A percentile compares a stretch with the other conserved stretches of the same genome.
Conservation (phyloP, 1,140 invertebrate species). For the Megathymus violae region DNA sequence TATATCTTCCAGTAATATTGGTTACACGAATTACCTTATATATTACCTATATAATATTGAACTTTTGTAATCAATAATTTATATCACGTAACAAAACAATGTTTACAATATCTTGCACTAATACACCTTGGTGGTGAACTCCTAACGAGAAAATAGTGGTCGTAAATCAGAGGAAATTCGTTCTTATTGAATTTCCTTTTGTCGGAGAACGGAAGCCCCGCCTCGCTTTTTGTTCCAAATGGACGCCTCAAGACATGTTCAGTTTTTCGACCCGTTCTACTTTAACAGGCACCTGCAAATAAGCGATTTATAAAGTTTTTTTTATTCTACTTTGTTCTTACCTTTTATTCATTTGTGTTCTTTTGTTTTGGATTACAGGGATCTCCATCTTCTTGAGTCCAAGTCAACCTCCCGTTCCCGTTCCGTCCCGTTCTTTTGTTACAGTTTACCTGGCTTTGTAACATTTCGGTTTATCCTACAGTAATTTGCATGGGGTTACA, state of each 20-base stretch:
- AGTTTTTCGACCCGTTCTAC: slow-evolving; percentile 45
- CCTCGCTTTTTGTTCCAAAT: slow-evolving; percentile 68
- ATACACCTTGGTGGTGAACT: slow-evolving; percentile 64
- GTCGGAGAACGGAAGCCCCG: slow-evolving; percentile 62
- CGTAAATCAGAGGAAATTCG: slow-evolving; percentile 79
- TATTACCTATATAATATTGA: too few relatives aligned
- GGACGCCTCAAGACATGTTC: slow-evolving; percentile 53
- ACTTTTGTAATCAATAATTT: slow-evolving; percentile 9
- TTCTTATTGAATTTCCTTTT: slow-evolving; percentile 80
- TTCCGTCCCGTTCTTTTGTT: too few relatives aligned
- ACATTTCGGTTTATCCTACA: too few relatives aligned
- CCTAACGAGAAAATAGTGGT: slow-evolving; percentile 80
- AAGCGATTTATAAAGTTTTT: slow-evolving; percentile 23
- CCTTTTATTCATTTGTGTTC: too few relatives aligned
- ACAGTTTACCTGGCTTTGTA: too few relatives aligned
- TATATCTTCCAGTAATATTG: too few relatives aligned
- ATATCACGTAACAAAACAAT: slow-evolving; percentile 40
- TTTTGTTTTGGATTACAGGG: too few relatives aligned
- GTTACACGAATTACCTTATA: too few relatives aligned
- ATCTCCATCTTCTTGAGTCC: too few relatives aligned
- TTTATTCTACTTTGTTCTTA: too few relatives aligned
- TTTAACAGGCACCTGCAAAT: slow-evolving; percentile 27
- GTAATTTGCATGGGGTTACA: too few relatives aligned
- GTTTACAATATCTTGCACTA: slow-evolving; percentile 59
- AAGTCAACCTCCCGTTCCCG: too few relatives aligned